Conservation (phyloP, 2,113 vertebrate genomes). For the Nothocercus julius region DNA sequence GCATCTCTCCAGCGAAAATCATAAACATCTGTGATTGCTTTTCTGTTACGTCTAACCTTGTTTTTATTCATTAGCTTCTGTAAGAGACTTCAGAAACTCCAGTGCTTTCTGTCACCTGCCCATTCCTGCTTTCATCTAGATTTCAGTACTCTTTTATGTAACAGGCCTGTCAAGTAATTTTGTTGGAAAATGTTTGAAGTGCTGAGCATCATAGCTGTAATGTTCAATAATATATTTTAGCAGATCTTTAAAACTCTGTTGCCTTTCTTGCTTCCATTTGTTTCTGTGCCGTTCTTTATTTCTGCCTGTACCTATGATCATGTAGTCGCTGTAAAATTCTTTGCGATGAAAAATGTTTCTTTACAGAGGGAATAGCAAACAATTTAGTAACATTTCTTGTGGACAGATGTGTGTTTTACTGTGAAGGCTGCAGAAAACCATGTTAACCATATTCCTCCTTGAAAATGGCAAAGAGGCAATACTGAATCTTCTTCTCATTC, state of each 20-base stretch:
- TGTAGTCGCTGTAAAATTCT: neutral
- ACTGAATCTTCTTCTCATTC: neutral
- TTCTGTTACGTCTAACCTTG: neutral
- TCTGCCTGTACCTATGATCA: neutral
- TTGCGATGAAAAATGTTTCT: neutral
- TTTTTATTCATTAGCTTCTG: neutral
- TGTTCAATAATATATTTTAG: neutral
- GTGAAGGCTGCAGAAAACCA: neutral
- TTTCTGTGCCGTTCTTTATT: neutral
- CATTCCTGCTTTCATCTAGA: neutral
- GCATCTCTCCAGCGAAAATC: neutral
- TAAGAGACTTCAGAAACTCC: neutral
- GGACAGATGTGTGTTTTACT: neutral
- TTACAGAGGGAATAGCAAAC: neutral
- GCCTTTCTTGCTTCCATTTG: neutral
- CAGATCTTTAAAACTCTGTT: neutral
- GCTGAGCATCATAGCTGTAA: neutral
- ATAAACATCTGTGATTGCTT: neutral
- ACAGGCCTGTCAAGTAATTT: neutral
- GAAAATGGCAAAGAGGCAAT: neutral
- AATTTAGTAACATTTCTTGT: neutral
- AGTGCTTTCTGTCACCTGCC: neutral
- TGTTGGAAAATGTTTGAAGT: neutral
- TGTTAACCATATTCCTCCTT: neutral
- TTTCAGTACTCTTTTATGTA: neutral